Base-by-base conservation (phyloP, 2,888 invertebrate species). In the Aleiodes testaceus region DNA sequence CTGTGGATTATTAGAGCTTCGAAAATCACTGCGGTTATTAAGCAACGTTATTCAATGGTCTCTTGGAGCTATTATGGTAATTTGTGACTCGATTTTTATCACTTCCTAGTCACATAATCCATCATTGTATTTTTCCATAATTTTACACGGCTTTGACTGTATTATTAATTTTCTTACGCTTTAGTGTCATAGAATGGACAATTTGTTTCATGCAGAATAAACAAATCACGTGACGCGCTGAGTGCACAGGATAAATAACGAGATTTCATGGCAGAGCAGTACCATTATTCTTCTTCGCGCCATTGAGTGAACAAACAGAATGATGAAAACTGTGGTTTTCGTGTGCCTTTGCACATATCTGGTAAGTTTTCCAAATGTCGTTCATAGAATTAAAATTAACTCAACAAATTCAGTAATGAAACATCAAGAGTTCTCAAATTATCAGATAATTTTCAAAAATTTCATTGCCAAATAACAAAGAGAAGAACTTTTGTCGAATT, bases 241-340 rank as follows among this genome's bases (percentile, higher is more conserved):
- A 12, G 26, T 42, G 14, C 3, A 26, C 20, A 16, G 50, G 47
- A 65, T 49, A 65, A 45, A 47, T 50, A 65, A 20, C 9, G 7
- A 30, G 12, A 16, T 7, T 47, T 16, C 2, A 18, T 50, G 14
- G 3, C 47, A n/a, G 14, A 14, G 1, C 26, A 49, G 47, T 18
- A 49, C 12, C 12, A 65, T n/a, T 50, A 6, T 26, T 59, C 12
- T 42, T 59, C 36, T 59, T 16, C 16, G 36, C 12, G n/a, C 22
- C 5, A 6, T 3, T 14, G 30, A 26, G 49, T 61, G 4, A 36
- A 52, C 30, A 7, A 53, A 45, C 66, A 72, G 72, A 14, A 80
- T 80, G 80, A 63, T 78, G 61, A 80, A 78, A 61, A 11, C 69
- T 59, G 59, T 73, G 11, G 52, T 78, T 50, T 7, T 74, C 3